Percentiles rank a stretch among this genome's conserved stretches.
These are phyloP conservation scores for Argentina silus DNA, from an alignment of 2,797 vertebrate species.

Conservation along the genomic window DNA sequence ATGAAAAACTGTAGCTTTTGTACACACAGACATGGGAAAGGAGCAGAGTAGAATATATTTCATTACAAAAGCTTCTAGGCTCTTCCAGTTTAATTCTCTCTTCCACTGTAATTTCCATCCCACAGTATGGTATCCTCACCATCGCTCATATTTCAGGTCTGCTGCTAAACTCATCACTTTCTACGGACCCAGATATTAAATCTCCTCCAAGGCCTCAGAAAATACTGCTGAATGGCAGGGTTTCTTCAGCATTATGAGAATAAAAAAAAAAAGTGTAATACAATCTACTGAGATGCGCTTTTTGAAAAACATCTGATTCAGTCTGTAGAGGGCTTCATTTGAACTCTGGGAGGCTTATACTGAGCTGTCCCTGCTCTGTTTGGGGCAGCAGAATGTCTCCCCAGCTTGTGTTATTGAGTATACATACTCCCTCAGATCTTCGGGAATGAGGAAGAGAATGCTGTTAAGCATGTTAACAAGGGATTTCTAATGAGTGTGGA, in stretches of 20 bases:
- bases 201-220: constrained; percentile 28
- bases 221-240: constrained; percentile 27
- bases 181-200: constrained; percentile 40
- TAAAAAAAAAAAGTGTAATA: constrained; percentile 9
- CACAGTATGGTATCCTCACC: constrained; percentile 28
- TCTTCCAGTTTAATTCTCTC: constrained; percentile 40
- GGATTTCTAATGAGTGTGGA: not conserved
- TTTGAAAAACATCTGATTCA: constrained; percentile 3
- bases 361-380: not conserved
- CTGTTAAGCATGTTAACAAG: constrained; percentile 5
- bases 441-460: not conserved
- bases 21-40: constrained; percentile 17
- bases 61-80: constrained; percentile 45
- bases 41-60: constrained; percentile 24
- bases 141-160: constrained; percentile 38
- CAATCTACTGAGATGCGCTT: constrained; percentile 26
- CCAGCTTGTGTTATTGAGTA: not conserved
- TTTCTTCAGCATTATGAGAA: constrained; percentile 13
- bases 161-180: constrained; percentile 50
- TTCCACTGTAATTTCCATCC: constrained; percentile 45
- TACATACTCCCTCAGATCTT: constrained; percentile 10
- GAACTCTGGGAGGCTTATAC: constrained; percentile 14
- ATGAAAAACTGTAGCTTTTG: not conserved
- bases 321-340: constrained; percentile 14
- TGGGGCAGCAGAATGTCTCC: not conserved